Base-by-base conservation (phyloP, 2,113 vertebrate species). In the Sander lucioperca region DNA sequence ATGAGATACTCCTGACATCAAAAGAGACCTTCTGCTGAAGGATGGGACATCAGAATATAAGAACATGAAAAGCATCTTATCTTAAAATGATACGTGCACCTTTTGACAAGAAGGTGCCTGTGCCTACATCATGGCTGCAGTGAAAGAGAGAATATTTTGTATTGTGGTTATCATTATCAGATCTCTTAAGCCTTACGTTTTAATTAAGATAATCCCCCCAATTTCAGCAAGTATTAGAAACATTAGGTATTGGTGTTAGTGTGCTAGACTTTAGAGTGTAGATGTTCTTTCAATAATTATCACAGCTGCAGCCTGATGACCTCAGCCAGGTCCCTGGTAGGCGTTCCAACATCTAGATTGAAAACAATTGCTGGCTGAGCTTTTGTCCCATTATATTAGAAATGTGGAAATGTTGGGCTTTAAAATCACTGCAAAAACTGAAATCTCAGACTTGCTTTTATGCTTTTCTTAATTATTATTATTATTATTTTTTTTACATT, bases 1-100 rank as follows among this genome's bases (percentile, higher is more conserved):
- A 88, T 72, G 57, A 87, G 82, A 83, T 78, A n/a, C 62, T 83
- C 53, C 65, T 73, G 68, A 85, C 84, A 83, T 88, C 79, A 82
- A 86, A 86, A 75, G 78, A 75, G 50, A 74, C 63, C 30, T 73
- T 50, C 68, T 80, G 43, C 71, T 51, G 63, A 76, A 51, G 5
- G 77, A 61, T 79, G 77, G 77, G 63, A 50, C 45, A n/a, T 82
- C 76, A 21, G 62, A 75, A 51, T 68, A 67, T 74, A 54, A 54
- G 30, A 81, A 88, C 71, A 82, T 84, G 50, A 88, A 87, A 86
- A 70, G 53, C 57, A 18, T 27, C 56, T 68, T 18, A 70, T 79
- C 63, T 79, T 79, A 63, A 84, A 79, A 6, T 57, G 53, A 82
- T 56, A 62, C 19, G 11, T 47, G 65, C 66, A 45, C 45, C 47